phyloP scores from a whole-genome alignment of 2,797 vertebrate genomes.

The Nothura maculosa region DNA sequence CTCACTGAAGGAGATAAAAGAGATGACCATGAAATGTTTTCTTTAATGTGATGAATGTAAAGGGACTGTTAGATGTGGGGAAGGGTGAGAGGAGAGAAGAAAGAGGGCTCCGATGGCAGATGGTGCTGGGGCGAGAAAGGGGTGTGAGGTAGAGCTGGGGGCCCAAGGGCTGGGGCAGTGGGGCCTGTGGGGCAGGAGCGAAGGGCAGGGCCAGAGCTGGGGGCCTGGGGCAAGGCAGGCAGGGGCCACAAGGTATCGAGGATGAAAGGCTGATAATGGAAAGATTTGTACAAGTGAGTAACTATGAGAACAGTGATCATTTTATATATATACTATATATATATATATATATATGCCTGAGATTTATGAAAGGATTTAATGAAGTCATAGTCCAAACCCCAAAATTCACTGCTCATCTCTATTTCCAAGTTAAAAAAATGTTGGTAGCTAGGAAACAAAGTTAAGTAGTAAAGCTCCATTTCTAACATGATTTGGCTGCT shows the following conservation, averaged over 20 bases:
- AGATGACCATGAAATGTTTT: slow-evolving; percentile 77
- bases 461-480: slow-evolving; percentile 39
- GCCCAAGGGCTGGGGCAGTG: background rate
- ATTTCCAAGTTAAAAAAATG: slow-evolving; percentile 54
- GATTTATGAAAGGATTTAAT: background rate
- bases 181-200: background rate
- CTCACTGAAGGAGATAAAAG: slow-evolving; percentile 81
- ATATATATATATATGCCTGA: background rate
- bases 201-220: background rate
- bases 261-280: background rate
- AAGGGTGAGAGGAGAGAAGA: slow-evolving; percentile 34
- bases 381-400: slow-evolving; percentile 16
- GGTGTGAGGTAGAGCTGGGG: background rate
- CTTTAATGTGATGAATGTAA: slow-evolving; percentile 80
- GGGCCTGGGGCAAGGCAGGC: background rate
- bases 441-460: slow-evolving; percentile 64
- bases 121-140: slow-evolving; percentile 14
- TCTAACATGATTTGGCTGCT: slow-evolving; percentile 18
- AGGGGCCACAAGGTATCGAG: background rate
- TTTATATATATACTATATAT: background rate
- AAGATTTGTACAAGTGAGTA: background rate
- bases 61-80: slow-evolving; percentile 67
- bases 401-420: slow-evolving; percentile 45
- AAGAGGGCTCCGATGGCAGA: background rate
- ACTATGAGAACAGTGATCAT: background rate